phyloP scores from a whole-genome alignment of 2,888 invertebrate genomes.

The Phorcus lineatus region DNA sequence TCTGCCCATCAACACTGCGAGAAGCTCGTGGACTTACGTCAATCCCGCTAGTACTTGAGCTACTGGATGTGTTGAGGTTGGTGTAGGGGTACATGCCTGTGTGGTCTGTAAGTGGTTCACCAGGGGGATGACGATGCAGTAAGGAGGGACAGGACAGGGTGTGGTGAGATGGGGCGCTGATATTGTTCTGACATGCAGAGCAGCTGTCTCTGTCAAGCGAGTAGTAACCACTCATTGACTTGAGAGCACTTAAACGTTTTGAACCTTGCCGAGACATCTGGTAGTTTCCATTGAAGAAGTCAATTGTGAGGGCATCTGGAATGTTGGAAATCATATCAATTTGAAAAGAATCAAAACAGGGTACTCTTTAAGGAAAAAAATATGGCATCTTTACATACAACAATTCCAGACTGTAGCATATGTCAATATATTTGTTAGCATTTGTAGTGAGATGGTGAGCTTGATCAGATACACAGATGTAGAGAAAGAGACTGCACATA shows the following conservation, averaged over 20 bases:
- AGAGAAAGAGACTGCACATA: slow-evolving; percentile 37
- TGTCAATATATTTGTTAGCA: too few relatives aligned
- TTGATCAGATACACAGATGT: too few relatives aligned
- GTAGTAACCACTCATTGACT: neutral
- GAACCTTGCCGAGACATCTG: neutral
- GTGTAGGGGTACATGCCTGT: slow-evolving; percentile 16
- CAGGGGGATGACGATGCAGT: neutral
- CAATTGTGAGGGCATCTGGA: slow-evolving; percentile 65
- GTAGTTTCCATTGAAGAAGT: slow-evolving; percentile 48
- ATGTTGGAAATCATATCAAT: neutral
- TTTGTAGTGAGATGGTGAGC: too few relatives aligned
- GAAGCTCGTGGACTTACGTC: slow-evolving; percentile 47
- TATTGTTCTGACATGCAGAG: neutral
- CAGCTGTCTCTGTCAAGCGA: slow-evolving; percentile 11
- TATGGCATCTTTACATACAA: neutral
- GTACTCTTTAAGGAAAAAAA: neutral
- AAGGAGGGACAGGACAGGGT: slow-evolving; percentile 33
- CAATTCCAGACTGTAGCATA: neutral
- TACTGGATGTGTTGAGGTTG: slow-evolving; percentile 53
- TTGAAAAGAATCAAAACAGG: neutral
- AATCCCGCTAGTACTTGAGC: slow-evolving; percentile 56
- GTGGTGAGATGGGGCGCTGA: neutral
- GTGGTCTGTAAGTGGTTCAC: slow-evolving; percentile 21
- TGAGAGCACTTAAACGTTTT: neutral
- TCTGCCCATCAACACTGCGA: slow-evolving; percentile 40